Percentiles rank a stretch among this genome's conserved stretches.
These are phyloP conservation scores for Falco naumanni DNA, from an alignment of 2,797 vertebrate species.

Conservation along the genomic window DNA sequence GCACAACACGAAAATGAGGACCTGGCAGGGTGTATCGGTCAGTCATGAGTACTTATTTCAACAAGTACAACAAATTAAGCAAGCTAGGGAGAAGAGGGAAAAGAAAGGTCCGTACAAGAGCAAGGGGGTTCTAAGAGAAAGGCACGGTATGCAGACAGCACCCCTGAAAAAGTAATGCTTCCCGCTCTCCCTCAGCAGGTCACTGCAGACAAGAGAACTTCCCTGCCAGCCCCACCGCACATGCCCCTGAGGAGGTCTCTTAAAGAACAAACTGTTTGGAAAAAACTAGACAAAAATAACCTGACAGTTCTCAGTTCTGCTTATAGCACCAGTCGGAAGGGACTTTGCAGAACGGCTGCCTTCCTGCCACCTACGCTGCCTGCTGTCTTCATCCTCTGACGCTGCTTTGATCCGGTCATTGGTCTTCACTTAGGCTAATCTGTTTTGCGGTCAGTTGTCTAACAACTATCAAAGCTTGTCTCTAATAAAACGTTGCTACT, in stretches of 20 bases:
- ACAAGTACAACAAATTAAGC: not conserved
- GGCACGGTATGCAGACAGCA: accelerated
- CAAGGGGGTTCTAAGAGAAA: not conserved
- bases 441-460: not conserved
- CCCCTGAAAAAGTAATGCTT: not conserved
- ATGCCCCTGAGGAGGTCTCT: not conserved
- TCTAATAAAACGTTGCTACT: conserved; percentile 49
- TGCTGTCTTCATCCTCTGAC: not conserved
- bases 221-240: not conserved
- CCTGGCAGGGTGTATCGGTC: not conserved
- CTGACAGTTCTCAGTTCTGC: not conserved
- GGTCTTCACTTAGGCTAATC: not conserved
- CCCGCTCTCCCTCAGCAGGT: not conserved
- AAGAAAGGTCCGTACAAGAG: not conserved
- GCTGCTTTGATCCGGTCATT: not conserved
- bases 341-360: not conserved
- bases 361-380: not conserved
- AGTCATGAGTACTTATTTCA: not conserved
- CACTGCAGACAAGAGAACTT: not conserved
- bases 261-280: not conserved
- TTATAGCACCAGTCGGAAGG: not conserved
- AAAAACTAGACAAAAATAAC: not conserved
- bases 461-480: not conserved
- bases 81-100: not conserved
- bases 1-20: not conserved